phyloP scores from a whole-genome alignment of 2,113 vertebrate species.

The Osmerus mordax region DNA sequence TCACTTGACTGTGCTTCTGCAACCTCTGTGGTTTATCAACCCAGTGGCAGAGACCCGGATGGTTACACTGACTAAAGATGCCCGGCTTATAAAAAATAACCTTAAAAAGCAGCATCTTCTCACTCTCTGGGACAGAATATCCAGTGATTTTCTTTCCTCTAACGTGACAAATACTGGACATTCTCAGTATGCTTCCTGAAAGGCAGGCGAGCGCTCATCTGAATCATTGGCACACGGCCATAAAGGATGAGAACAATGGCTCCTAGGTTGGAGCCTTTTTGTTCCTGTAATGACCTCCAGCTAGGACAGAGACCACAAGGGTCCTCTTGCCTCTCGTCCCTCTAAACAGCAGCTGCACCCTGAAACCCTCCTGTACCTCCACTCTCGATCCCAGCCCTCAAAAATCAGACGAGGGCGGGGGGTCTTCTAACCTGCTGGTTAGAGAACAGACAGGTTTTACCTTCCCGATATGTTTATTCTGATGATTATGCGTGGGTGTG shows the following conservation, averaged over 20 bases:
- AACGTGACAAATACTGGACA: background rate
- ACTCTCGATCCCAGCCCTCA: background rate
- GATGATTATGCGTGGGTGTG: slow-evolving; percentile 31
- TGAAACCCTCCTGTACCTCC: background rate
- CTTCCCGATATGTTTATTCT: background rate
- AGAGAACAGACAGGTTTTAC: background rate
- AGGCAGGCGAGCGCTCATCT: too few species aligned
- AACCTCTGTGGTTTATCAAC: too few species aligned
- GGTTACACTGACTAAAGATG: too few species aligned
- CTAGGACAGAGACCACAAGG: too few species aligned
- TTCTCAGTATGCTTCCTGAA: too few species aligned
- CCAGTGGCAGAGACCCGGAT: too few species aligned
- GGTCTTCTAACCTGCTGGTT: background rate
- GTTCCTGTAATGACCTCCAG: background rate
- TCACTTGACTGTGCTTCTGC: too few species aligned
- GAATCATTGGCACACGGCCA: background rate
- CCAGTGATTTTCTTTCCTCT: background rate
- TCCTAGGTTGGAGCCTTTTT: background rate
- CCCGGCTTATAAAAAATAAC: too few species aligned
- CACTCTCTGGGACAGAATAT: too few species aligned
- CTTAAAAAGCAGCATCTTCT: too few species aligned
- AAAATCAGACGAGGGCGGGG: background rate
- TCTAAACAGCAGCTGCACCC: background rate
- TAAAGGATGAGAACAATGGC: background rate
- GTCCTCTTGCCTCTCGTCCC: too few species aligned